Percentiles rank a stretch among this genome's conserved stretches.
phyloP scores from a whole-genome alignment of 1,140 invertebrate genomes.

The Hyles vespertilio region DNA sequence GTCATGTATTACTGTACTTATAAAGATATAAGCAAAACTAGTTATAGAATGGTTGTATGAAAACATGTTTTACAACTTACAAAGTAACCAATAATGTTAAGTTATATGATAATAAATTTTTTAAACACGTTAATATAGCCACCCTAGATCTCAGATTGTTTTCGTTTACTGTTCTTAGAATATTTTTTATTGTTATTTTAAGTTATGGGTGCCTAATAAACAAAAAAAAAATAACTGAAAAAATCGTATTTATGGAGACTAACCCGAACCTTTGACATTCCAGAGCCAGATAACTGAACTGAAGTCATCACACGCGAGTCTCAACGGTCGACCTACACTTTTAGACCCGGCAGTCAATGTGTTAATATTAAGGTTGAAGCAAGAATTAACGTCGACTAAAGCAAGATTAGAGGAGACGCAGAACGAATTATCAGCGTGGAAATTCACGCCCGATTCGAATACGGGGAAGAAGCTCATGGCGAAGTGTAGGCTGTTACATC shows the following conservation, averaged over 20 bases:
- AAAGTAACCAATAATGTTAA: too few relatives aligned
- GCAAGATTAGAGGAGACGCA: slow-evolving; percentile 97
- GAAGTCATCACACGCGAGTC: slow-evolving; percentile 87
- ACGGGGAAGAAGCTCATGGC: slow-evolving; percentile 98
- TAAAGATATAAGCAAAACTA: too few relatives aligned
- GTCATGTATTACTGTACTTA: too few relatives aligned
- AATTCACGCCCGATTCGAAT: slow-evolving; percentile 98
- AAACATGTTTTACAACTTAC: too few relatives aligned
- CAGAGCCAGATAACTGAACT: slow-evolving; percentile 95
- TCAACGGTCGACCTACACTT: slow-evolving; percentile 85
- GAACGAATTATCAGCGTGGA: slow-evolving; percentile 98
- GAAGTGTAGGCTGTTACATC: slow-evolving; percentile 96
- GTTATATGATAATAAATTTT: too few relatives aligned
- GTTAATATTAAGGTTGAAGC: slow-evolving; percentile 92
- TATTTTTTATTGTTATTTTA: too few relatives aligned
- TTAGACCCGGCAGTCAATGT: slow-evolving; percentile 98
- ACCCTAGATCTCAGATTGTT: too few relatives aligned
- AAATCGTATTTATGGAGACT: neutral
- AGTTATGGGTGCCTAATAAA: too few relatives aligned
- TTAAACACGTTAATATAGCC: too few relatives aligned
- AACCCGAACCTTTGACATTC: slow-evolving; percentile 26
- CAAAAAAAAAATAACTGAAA: too few relatives aligned
- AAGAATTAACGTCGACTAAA: slow-evolving; percentile 92
- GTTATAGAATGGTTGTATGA: too few relatives aligned
- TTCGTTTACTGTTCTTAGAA: too few relatives aligned